Conservation (phyloP, 2,888 invertebrate species). For the Diadegma fenestrale region DNA sequence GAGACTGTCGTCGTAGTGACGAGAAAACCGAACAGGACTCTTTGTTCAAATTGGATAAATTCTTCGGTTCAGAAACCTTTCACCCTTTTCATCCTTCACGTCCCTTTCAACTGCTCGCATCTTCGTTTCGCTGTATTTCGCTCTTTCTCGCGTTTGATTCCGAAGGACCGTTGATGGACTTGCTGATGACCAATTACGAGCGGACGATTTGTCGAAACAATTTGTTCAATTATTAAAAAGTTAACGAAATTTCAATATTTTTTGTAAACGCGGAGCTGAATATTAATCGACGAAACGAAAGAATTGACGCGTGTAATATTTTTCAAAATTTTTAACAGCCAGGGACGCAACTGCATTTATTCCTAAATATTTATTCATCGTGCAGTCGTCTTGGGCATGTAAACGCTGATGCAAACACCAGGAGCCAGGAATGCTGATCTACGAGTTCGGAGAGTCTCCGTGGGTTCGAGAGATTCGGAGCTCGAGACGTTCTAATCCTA, state of each 20-base stretch:
- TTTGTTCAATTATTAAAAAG: background rate
- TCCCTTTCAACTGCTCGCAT: slow-evolving; percentile 12
- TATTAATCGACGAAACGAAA: background rate
- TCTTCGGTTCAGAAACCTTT: slow-evolving; percentile 58
- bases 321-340: background rate
- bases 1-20: slow-evolving; percentile 66
- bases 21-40: slow-evolving; percentile 50
- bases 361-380: slow-evolving; percentile 30
- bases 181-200: slow-evolving; percentile 39
- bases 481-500: slow-evolving; percentile 70
- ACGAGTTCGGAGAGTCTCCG: slow-evolving; percentile 71
- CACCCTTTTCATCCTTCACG: slow-evolving; percentile 67
- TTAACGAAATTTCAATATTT: background rate
- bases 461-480: slow-evolving; percentile 33
- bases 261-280: background rate
- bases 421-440: slow-evolving; percentile 79
- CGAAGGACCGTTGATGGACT: slow-evolving; percentile 25
- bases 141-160: slow-evolving; percentile 19
- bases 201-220: background rate
- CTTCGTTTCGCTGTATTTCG: slow-evolving; percentile 9
- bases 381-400: slow-evolving; percentile 1
- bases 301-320: background rate
- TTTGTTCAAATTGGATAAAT: slow-evolving; percentile 71
- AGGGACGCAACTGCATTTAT: slow-evolving; percentile 1
- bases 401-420: slow-evolving; percentile 71